phyloP scores from a whole-genome alignment of 2,113 vertebrate genomes.

The Onychorhynchus coronatus region DNA sequence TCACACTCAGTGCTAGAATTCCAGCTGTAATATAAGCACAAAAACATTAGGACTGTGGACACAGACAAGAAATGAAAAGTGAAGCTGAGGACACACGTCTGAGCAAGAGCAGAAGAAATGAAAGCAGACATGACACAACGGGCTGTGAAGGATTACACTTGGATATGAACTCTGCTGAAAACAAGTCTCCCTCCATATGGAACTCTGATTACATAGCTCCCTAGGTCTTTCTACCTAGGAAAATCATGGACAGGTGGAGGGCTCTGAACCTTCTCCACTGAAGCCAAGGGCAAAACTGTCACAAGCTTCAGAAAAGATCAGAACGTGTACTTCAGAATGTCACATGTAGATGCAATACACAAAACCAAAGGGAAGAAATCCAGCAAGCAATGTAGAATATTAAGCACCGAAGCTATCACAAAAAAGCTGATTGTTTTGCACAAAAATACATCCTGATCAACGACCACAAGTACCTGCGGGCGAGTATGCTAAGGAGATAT shows the following conservation, averaged over 20 bases:
- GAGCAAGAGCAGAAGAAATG: background rate
- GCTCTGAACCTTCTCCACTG: background rate
- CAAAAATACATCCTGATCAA: background rate
- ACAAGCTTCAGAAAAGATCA: background rate
- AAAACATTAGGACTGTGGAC: background rate
- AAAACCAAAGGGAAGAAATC: background rate
- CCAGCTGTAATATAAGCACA: background rate
- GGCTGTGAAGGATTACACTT: background rate
- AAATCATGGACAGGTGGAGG: background rate
- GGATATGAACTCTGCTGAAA: background rate
- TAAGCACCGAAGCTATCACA: background rate
- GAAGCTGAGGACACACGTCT: background rate
- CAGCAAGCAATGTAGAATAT: background rate
- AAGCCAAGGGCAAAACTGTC: background rate
- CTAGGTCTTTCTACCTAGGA: background rate
- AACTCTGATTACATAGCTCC: background rate
- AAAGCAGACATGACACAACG: background rate
- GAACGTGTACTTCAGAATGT: background rate
- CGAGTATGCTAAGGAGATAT: slow-evolving; percentile 59
- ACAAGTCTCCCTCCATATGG: background rate
- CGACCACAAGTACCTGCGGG: background rate
- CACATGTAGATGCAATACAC: background rate
- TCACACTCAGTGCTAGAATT: background rate
- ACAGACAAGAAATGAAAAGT: slow-evolving; percentile 4
- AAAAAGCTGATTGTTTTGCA: background rate